Percentiles rank a stretch among this genome's conserved stretches.
Evolutionary conservation across 1,140 invertebrate genomes (phyloP).

Genomic region (Aphidius ervi): DNA sequence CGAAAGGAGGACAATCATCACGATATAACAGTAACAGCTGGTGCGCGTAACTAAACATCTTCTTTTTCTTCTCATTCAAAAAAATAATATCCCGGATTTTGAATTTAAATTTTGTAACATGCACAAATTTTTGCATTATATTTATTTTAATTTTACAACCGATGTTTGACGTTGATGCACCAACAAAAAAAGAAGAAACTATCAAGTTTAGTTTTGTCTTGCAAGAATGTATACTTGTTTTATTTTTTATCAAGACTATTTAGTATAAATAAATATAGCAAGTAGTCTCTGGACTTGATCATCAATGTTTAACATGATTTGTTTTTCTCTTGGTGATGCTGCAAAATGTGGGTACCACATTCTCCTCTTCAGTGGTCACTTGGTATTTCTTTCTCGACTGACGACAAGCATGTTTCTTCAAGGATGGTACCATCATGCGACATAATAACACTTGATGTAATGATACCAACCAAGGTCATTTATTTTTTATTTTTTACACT

Average conservation of each 20-base stretch:
- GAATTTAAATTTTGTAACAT: background rate
- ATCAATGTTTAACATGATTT: background rate
- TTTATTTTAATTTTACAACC: too few relatives aligned
- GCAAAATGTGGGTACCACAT: background rate
- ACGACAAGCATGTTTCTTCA: background rate
- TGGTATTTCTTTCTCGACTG: background rate
- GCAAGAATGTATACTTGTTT: background rate
- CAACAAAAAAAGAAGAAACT: too few relatives aligned
- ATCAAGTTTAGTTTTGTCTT: background rate
- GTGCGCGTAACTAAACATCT: constrained; percentile 46
- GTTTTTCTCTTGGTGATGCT: too few relatives aligned
- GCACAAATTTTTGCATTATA: background rate
- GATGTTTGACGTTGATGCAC: too few relatives aligned
- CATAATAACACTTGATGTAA: constrained; percentile 15
- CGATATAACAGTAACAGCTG: constrained; percentile 44
- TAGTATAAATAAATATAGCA: background rate
- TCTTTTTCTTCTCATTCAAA: constrained; percentile 25
- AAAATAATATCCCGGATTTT: too few relatives aligned
- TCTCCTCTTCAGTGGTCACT: background rate
- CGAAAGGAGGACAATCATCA: constrained; percentile 27
- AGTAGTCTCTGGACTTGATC: constrained; percentile 10
- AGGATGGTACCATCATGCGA: constrained; percentile 7
- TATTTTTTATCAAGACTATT: background rate
- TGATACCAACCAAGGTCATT: background rate
- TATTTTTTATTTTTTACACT: background rate